A percentile compares a stretch with the other conserved stretches of the same genome.
Evolutionary conservation across 2,797 vertebrate genomes (phyloP).

Genomic region (Microcaecilia unicolor): DNA sequence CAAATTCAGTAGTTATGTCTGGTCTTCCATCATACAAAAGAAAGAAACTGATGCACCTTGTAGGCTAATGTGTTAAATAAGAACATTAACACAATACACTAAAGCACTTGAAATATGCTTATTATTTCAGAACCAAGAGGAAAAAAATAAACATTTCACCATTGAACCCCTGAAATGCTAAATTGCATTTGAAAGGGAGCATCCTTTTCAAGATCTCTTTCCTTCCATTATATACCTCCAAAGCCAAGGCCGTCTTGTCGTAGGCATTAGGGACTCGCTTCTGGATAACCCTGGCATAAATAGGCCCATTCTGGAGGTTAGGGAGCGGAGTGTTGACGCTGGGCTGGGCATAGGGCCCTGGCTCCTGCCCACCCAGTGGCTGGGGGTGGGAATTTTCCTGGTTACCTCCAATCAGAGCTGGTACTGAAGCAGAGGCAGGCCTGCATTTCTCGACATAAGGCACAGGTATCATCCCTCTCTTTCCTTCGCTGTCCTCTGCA

Average conservation of each 20-base stretch:
- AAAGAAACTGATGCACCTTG: conserved; percentile 17
- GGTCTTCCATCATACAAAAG: conserved; percentile 17
- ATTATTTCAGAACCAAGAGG: conserved; percentile 14
- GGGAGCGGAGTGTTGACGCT: conserved; percentile 86
- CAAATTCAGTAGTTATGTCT: too few species aligned
- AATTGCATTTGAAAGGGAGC: conserved; percentile 46
- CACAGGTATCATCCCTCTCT: conserved; percentile 94
- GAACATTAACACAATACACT: too few species aligned
- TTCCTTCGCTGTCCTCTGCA: conserved; percentile 85
- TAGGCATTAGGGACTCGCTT: conserved; percentile 98
- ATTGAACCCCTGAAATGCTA: conserved; percentile 40
- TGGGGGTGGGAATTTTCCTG: conserved; percentile 79
- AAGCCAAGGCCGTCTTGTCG: conserved; percentile 97
- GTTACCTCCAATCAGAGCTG: conserved; percentile 72
- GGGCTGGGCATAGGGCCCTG: conserved; percentile 95
- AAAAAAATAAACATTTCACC: conserved; percentile 31
- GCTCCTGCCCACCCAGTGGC: conserved; percentile 78
- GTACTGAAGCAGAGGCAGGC: conserved; percentile 70
- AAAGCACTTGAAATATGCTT: too few species aligned
- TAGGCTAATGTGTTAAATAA: conserved; percentile 23
- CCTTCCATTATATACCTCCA: conserved; percentile 85
- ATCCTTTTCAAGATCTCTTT: conserved; percentile 53
- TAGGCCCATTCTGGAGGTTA: conserved; percentile 97
- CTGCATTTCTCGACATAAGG: conserved; percentile 96
- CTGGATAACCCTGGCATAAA: conserved; percentile 94